Evolutionary conservation across 2,113 vertebrate genomes (phyloP).

Genomic region (Gambusia holbrooki): DNA sequence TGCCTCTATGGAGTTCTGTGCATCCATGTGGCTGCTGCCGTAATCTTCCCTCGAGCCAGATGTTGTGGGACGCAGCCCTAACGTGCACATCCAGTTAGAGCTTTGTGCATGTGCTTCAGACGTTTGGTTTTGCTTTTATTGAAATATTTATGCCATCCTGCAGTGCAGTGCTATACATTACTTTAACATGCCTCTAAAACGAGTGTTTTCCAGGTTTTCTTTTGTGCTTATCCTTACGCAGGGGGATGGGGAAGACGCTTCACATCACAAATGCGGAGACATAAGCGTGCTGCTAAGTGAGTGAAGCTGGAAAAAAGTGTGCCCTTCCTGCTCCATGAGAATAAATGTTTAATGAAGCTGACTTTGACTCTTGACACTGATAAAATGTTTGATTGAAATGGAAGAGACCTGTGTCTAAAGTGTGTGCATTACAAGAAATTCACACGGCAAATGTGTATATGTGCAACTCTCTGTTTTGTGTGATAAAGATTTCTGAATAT

Average conservation of each 20-base stretch:
- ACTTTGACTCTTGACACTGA: slow-evolving; percentile 50
- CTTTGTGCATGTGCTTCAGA: slow-evolving; percentile 1
- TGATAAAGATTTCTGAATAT: too few species aligned
- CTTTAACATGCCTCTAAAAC: slow-evolving; percentile 11
- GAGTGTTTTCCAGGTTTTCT: background rate
- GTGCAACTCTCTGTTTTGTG: background rate
- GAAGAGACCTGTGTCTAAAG: background rate
- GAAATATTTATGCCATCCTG: slow-evolving; percentile 45
- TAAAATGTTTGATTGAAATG: slow-evolving; percentile 48
- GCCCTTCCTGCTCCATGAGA: slow-evolving; percentile 32
- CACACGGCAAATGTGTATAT: background rate
- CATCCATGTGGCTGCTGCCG: slow-evolving; percentile 17
- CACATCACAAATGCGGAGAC: background rate
- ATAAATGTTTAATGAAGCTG: slow-evolving; percentile 56
- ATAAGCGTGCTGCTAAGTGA: slow-evolving; percentile 16
- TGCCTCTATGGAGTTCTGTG: slow-evolving; percentile 1
- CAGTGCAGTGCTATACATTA: background rate
- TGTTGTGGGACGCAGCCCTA: background rate
- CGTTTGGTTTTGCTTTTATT: slow-evolving; percentile 2
- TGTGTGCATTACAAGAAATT: background rate
- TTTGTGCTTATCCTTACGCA: background rate
- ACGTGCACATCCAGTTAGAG: slow-evolving; percentile 14
- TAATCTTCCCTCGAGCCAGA: slow-evolving; percentile 12
- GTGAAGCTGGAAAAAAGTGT: slow-evolving; percentile 8
- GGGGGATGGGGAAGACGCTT: background rate